Conservation (phyloP, 2,797 vertebrate species). For the Huso huso region DNA sequence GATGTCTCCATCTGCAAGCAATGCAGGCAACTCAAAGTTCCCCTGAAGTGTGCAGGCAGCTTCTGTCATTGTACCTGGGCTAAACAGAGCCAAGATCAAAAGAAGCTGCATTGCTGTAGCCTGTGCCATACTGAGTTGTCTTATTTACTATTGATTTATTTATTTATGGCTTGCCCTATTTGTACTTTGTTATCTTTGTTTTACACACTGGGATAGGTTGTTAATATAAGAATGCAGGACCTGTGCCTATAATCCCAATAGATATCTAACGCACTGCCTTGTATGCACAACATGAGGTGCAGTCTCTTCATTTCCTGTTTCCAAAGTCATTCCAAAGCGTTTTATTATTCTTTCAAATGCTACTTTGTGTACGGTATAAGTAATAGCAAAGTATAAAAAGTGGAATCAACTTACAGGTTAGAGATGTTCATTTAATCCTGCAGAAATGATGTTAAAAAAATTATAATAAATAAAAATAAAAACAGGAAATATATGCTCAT, state of each 20-base stretch:
- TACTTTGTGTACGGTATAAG: too few species aligned
- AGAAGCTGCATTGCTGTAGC: constrained; percentile 13
- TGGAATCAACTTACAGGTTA: too few species aligned
- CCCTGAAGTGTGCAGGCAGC: constrained; percentile 13
- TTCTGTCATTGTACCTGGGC: not conserved
- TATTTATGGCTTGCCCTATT: constrained; percentile 8
- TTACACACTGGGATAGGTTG: constrained; percentile 14
- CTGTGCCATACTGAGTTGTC: constrained; percentile 4
- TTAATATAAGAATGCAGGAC: constrained; percentile 5
- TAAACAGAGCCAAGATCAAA: constrained; percentile 5
- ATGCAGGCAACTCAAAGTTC: constrained; percentile 10
- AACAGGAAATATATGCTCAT: too few species aligned
- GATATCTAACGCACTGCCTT: not conserved
- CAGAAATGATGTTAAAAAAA: too few species aligned
- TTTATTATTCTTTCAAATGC: too few species aligned
- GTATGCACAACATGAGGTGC: not conserved
- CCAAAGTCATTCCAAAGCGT: too few species aligned
- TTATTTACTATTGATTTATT: constrained; percentile 3
- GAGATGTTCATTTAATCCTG: too few species aligned
- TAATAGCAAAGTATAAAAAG: too few species aligned
- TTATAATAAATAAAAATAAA: too few species aligned
- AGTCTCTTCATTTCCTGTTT: not conserved
- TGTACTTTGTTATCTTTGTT: constrained; percentile 5
- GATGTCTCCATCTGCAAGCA: constrained; percentile 41
- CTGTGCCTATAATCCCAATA: constrained; percentile 11